These are phyloP conservation scores for Sthenelais limicola DNA, from an alignment of 2,888 invertebrate species.

Conservation along the genomic window DNA sequence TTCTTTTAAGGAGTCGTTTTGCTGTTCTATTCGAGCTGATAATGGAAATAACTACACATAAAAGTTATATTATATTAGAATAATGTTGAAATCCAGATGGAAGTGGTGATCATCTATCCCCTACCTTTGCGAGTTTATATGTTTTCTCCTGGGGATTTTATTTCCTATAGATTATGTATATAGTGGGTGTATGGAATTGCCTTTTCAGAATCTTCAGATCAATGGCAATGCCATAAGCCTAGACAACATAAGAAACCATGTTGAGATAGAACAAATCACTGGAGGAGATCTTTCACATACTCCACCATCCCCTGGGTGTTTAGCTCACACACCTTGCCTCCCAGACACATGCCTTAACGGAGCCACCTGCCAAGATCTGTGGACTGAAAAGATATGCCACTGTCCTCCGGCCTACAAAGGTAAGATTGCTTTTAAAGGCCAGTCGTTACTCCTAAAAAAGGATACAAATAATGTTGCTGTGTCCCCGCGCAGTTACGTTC, in stretches of 20 bases:
- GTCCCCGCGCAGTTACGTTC: no score
- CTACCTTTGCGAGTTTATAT: no score
- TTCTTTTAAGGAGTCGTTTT: no score
- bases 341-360: constrained; percentile 74
- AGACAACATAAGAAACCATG: background rate
- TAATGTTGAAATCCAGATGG: no score
- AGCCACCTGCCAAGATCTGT: constrained; percentile 64
- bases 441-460: background rate
- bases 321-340: constrained; percentile 91
- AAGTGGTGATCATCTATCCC: no score
- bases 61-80: no score
- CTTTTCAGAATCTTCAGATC: constrained; percentile 61
- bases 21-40: no score
- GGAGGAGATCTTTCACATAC: constrained; percentile 16
- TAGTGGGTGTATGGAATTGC: no score
- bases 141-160: no score
- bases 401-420: constrained; percentile 57
- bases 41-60: no score
- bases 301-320: constrained; percentile 78
- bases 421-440: background rate
- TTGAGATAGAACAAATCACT: constrained; percentile 21
- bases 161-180: no score
- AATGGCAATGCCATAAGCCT: constrained; percentile 57
- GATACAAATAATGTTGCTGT: no score
- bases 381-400: constrained; percentile 59